These are phyloP conservation scores for Rotaria magnacalcarata DNA, from an alignment of 2,888 invertebrate species.

Conservation along the genomic window DNA sequence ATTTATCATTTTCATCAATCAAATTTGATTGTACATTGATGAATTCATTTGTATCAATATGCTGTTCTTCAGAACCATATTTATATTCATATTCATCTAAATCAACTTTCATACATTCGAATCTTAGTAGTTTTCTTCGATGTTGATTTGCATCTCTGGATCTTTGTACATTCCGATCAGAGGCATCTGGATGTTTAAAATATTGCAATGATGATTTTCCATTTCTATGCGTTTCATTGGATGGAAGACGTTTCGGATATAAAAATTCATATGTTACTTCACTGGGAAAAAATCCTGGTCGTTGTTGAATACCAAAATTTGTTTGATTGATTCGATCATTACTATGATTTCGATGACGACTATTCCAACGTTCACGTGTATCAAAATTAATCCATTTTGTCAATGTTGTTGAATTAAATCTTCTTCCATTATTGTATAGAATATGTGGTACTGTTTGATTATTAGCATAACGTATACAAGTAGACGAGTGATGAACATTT, in stretches of 20 bases:
- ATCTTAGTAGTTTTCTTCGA: background rate
- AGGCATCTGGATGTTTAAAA: too few species aligned
- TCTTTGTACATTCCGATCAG: background rate
- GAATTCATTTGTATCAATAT: background rate
- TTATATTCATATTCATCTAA: background rate
- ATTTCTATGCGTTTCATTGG: background rate
- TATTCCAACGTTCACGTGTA: background rate
- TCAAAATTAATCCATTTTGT: slow-evolving; percentile 14
- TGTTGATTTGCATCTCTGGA: background rate
- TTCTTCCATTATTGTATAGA: background rate
- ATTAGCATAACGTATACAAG: slow-evolving; percentile 16
- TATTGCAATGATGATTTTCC: background rate
- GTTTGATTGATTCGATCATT: background rate
- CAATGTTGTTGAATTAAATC: slow-evolving; percentile 11
- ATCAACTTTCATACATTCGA: background rate
- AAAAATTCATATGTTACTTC: slow-evolving; percentile 33
- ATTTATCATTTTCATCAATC: background rate
- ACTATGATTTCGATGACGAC: background rate
- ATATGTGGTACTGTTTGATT: background rate
- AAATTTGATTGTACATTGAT: background rate
- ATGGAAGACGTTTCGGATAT: background rate
- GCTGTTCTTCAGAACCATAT: background rate
- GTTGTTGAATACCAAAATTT: slow-evolving; percentile 19
- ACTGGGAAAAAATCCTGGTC: slow-evolving; percentile 20
- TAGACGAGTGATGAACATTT: background rate